These are phyloP conservation scores for Pyrrhia umbra DNA, from an alignment of 2,888 invertebrate species.

Conservation along the genomic window DNA sequence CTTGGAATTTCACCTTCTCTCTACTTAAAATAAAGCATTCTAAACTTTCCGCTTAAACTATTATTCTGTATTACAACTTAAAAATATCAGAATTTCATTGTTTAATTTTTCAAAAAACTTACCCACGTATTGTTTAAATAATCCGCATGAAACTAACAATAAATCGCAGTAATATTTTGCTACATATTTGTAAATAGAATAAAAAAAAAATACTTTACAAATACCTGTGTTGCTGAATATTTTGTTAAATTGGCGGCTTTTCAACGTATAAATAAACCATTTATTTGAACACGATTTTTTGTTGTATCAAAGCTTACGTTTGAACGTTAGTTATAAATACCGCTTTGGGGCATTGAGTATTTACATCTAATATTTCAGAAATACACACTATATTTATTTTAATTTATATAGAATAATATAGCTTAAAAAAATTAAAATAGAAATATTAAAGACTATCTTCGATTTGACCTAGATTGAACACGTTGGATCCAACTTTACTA, in stretches of 20 bases:
- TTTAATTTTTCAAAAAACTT: too few species aligned
- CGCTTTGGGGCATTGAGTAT: neutral
- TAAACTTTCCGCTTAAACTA: neutral
- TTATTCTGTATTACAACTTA: too few species aligned
- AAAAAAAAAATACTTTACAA: too few species aligned
- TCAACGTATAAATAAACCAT: neutral
- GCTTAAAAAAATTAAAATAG: too few species aligned
- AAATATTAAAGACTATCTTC: too few species aligned
- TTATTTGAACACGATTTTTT: neutral
- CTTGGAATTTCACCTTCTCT: neutral
- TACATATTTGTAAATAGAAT: too few species aligned
- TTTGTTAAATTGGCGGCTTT: neutral
- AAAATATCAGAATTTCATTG: neutral
- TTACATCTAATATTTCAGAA: neutral
- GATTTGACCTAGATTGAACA: too few species aligned
- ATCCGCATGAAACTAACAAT: neutral
- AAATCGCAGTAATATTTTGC: too few species aligned
- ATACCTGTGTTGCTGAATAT: neutral
- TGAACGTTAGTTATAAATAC: neutral
- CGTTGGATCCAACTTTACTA: too few species aligned
- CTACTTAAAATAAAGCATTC: neutral
- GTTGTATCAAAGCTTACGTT: neutral
- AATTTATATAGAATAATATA: too few species aligned
- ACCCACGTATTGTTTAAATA: neutral
- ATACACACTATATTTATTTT: neutral